phyloP scores from a whole-genome alignment of 2,888 invertebrate species.

The Chouioia cunea region DNA sequence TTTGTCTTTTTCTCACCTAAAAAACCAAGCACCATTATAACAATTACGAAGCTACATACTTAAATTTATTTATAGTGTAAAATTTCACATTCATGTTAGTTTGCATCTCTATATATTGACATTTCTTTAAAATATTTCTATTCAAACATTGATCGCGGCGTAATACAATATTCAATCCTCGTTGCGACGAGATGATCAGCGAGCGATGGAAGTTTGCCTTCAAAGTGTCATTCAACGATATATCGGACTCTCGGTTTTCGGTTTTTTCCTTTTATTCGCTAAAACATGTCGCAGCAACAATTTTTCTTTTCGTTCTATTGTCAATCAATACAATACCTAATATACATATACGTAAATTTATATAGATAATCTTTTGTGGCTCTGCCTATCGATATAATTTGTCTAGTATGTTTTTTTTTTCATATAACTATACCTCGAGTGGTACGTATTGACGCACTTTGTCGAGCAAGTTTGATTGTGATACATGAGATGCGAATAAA shows the following conservation, averaged over 20 bases:
- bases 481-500: constrained; percentile 4
- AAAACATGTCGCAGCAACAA: constrained; percentile 3
- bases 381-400: constrained; percentile 12
- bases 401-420: constrained; percentile 18
- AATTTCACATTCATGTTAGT: constrained; percentile 17
- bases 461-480: neutral
- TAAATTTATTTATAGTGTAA: constrained; percentile 28
- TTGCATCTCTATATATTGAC: constrained; percentile 23
- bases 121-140: constrained; percentile 7
- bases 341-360: constrained; percentile 13
- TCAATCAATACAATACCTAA: constrained; percentile 21
- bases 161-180: constrained; percentile 25
- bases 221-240: neutral
- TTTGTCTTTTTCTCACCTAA: neutral
- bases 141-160: constrained; percentile 5
- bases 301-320: constrained; percentile 23
- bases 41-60: constrained; percentile 19
- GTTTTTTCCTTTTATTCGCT: constrained; percentile 1
- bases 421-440: no score
- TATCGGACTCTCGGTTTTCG: neutral
- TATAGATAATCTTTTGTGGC: constrained; percentile 13
- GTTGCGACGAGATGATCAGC: constrained; percentile 4
- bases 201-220: neutral
- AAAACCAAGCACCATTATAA: constrained; percentile 34
- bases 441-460: no score